Conservation (phyloP, 2,113 vertebrate species). For the Carassius auratus region DNA sequence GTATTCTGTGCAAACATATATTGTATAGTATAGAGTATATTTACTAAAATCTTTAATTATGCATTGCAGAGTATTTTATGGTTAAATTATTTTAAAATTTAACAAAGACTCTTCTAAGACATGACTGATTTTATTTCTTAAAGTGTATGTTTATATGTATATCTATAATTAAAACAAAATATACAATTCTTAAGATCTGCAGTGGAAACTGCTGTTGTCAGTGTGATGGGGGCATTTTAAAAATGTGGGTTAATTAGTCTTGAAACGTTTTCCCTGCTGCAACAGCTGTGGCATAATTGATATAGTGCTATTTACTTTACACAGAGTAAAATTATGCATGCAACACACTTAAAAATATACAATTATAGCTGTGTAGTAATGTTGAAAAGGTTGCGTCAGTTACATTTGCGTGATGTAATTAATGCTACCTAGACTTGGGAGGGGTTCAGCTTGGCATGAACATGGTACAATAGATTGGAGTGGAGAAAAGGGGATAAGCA, state of each 20-base stretch:
- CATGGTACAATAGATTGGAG: constrained; percentile 49
- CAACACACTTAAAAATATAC: constrained; percentile 66
- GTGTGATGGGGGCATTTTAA: constrained; percentile 42
- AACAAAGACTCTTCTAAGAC: no score
- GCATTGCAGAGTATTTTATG: neutral
- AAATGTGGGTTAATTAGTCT: constrained; percentile 64
- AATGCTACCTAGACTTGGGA: constrained; percentile 67
- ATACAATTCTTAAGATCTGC: constrained; percentile 30
- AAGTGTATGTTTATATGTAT: neutral
- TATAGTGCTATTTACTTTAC: constrained; percentile 63
- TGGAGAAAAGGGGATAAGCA: constrained; percentile 25
- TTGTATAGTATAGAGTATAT: neutral
- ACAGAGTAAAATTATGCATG: constrained; percentile 71
- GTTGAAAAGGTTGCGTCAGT: constrained; percentile 66
- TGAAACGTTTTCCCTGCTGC: constrained; percentile 56
- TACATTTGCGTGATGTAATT: constrained; percentile 63
- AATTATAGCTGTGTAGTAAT: constrained; percentile 68
- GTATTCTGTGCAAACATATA: neutral
- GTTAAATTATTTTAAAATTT: no score
- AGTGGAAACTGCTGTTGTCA: constrained; percentile 48
- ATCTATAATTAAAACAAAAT: neutral
- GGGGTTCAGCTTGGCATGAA: constrained; percentile 54
- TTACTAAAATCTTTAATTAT: neutral
- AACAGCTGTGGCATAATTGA: constrained; percentile 66
- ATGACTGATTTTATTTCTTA: no score